Evolutionary conservation across 2,888 invertebrate genomes (phyloP).

Genomic region (Sturmia bella): DNA sequence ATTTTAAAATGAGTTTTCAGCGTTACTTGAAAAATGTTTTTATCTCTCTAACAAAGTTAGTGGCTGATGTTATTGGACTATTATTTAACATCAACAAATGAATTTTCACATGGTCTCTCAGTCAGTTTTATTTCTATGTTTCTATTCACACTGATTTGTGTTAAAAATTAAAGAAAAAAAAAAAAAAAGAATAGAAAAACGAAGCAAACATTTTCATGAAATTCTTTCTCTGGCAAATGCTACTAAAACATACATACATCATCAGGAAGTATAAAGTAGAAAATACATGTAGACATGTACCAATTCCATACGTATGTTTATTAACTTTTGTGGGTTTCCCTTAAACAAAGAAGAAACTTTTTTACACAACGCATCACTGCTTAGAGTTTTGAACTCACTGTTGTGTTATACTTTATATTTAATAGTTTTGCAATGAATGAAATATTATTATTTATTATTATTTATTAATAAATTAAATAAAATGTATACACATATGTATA

Average conservation of each 20-base stretch:
- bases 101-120: constrained; percentile 24
- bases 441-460: too few relatives aligned
- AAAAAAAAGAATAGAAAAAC: constrained; percentile 1
- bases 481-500: too few relatives aligned
- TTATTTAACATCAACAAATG: constrained; percentile 48
- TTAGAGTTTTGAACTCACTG: too few relatives aligned
- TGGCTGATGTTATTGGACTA: constrained; percentile 26
- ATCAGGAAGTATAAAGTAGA: constrained; percentile 46
- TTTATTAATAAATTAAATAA: too few relatives aligned
- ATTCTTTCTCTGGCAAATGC: constrained; percentile 46
- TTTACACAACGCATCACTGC: too few relatives aligned
- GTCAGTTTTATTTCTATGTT: constrained; percentile 41
- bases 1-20: not conserved
- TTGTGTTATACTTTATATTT: too few relatives aligned
- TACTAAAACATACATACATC: constrained; percentile 38
- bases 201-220: constrained; percentile 46
- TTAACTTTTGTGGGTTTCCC: constrained; percentile 28
- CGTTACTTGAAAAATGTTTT: not conserved
- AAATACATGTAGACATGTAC: constrained; percentile 46
- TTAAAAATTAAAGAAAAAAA: constrained; percentile 5
- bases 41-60: not conserved
- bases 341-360: too few relatives aligned
- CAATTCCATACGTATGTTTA: not conserved
- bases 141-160: constrained; percentile 51
- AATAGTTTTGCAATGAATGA: too few relatives aligned